Conservation (phyloP, 2,797 vertebrate species). For the Myripristis jacobus region DNA sequence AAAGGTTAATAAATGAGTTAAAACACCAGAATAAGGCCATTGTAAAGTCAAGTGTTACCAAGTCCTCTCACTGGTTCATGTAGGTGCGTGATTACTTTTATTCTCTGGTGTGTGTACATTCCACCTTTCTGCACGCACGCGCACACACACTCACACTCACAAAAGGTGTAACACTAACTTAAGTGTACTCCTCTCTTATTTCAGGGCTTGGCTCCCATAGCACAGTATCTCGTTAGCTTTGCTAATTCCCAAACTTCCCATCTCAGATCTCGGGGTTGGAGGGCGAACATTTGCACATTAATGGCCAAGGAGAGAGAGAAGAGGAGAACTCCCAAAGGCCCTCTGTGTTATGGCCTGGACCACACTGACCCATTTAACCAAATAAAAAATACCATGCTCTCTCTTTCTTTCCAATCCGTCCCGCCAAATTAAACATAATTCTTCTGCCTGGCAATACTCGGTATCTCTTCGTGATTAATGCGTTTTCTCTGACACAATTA, state of each 20-base stretch:
- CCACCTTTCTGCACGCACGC: constrained; percentile 27
- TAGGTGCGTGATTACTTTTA: constrained; percentile 65
- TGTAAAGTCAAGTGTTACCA: constrained; percentile 47
- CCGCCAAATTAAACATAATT: constrained; percentile 96
- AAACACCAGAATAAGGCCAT: constrained; percentile 42
- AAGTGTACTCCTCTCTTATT: constrained; percentile 53
- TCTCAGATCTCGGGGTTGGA: constrained; percentile 90
- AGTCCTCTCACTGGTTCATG: constrained; percentile 42
- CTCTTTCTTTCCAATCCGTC: constrained; percentile 85
- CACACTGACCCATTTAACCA: constrained; percentile 94
- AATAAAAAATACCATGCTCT: constrained; percentile 65
- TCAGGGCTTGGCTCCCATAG: constrained; percentile 54
- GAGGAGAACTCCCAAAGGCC: constrained; percentile 86
- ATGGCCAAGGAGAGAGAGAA: constrained; percentile 86
- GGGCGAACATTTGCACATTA: constrained; percentile 98
- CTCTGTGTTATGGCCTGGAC: constrained; percentile 88
- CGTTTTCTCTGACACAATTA: constrained; percentile 96
- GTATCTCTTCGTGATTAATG: constrained; percentile 97
- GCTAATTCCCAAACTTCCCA: constrained; percentile 92
- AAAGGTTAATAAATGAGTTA: constrained; percentile 49
- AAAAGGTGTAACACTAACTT: constrained; percentile 62
- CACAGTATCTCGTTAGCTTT: constrained; percentile 89
- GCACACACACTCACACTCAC: constrained; percentile 46
- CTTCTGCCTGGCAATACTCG: constrained; percentile 88
- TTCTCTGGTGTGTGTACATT: constrained; percentile 47